phyloP scores from a whole-genome alignment of 37 sponge, comb jelly and placozoan species.

The Haliclona indistincta region DNA sequence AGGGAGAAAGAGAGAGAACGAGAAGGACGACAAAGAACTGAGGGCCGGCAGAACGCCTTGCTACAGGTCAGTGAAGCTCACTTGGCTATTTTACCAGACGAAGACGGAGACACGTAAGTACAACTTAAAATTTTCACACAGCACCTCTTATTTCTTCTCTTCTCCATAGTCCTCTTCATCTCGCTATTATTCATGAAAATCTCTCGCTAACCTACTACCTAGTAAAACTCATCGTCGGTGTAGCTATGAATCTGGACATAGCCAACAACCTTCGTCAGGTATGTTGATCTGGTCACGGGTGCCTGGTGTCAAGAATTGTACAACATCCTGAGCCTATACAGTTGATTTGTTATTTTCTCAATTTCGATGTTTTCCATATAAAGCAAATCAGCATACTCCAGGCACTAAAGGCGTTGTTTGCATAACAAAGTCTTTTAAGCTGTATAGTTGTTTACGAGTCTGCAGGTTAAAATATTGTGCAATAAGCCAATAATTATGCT shows the following conservation, averaged over 20 bases:
- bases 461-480: no score
- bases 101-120: slow-evolving; percentile 91
- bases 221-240: slow-evolving; percentile 56
- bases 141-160: not conserved
- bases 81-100: slow-evolving; percentile 67
- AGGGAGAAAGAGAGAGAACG: not conserved
- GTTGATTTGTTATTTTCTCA: no score
- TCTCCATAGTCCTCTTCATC: slow-evolving; percentile 62
- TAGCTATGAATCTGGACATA: slow-evolving; percentile 71
- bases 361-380: no score
- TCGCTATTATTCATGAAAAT: slow-evolving; percentile 78
- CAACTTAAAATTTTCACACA: not conserved
- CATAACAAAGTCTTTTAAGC: no score
- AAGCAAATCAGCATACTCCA: no score
- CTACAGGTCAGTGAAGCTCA: slow-evolving; percentile 81
- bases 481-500: no score
- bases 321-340: no score
- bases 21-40: not conserved
- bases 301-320: not conserved
- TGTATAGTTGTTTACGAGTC: no score
- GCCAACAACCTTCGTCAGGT: slow-evolving; percentile 83
- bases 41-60: slow-evolving; percentile 46
- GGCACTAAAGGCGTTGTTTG: no score
- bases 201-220: slow-evolving; percentile 59
- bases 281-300: not conserved